Evolutionary conservation across 2,888 invertebrate genomes (phyloP).

Genomic region (Sclerodermus sp.): DNA sequence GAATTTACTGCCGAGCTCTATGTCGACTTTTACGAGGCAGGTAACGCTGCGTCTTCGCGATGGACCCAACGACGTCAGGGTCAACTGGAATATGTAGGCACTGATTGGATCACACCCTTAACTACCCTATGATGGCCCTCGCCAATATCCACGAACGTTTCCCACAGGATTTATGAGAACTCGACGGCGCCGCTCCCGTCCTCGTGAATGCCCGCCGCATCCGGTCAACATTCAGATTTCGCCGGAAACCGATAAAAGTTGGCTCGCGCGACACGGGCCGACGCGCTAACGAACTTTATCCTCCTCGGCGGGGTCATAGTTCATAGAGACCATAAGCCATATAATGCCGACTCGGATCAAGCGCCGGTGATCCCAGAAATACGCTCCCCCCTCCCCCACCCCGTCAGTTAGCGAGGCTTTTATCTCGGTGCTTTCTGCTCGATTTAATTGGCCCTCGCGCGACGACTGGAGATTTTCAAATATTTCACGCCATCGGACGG

Average conservation of each 20-base stretch:
- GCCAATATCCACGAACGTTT: conserved; percentile 8
- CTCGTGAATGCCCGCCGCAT: not conserved
- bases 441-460: too few species aligned
- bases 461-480: too few species aligned
- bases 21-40: conserved; percentile 21
- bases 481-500: too few species aligned
- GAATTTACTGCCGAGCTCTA: conserved; percentile 23
- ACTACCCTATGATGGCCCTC: conserved; percentile 29
- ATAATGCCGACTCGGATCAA: too few species aligned
- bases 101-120: conserved; percentile 36
- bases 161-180: conserved; percentile 17
- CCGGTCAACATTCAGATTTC: too few species aligned
- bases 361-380: too few species aligned
- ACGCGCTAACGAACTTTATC: conserved; percentile 4
- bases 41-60: conserved; percentile 7
- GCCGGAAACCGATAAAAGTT: too few species aligned
- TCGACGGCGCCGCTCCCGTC: conserved; percentile 9
- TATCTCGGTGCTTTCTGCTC: too few species aligned
- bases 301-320: conserved; percentile 9
- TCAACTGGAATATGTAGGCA: conserved; percentile 1
- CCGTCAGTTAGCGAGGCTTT: too few species aligned
- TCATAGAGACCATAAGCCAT: not conserved
- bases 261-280: too few species aligned
- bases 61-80: not conserved
- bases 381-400: too few species aligned